Base-by-base conservation (phyloP, 1,140 invertebrate species). In the Drosophila melanica region DNA sequence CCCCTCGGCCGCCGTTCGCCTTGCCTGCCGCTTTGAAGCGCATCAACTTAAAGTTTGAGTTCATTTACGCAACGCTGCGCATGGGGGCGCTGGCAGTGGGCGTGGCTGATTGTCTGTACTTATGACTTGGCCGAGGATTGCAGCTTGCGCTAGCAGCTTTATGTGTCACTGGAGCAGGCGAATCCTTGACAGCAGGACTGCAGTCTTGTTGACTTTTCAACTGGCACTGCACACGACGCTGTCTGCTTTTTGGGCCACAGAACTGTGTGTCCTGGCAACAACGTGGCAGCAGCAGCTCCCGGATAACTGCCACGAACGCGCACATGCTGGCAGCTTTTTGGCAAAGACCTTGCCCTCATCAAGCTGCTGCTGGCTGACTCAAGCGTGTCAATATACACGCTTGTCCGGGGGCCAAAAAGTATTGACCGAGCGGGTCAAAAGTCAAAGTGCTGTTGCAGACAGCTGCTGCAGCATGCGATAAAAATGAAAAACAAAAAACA, bases 31-130 rank as follows among this genome's bases (percentile, higher is more conserved):
- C 69, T 74, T 50, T 47, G 62, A 71, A 77, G 73, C 63, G 53
- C 68, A 85, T 71, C 75, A 71, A 75, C 50, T 54, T 84, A 47
- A 86, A 86, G 76, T 77, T 80, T 72, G 64, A 86, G 81, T 78
- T 78, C 77, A 75, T 86, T 85, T 78, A 81, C 71, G 66, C 75
- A 74, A 65, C 69, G 51, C 64, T 81, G 75, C 75, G 67, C 64
- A 51, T 37, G 9, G 33, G n/a, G 8, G 33, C 33, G 58, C 33
- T 39, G 39, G 27, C 23, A 30, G 7, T 62, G 72, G 64, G 63
- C 18, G 68, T 41, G 54, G 51, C 41, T 23, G 33, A 66, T 80
- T 70, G 69, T 81, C 66, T 75, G 66, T 47, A 9, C 51, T 68
- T 73, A 59, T 51, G 41, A 67, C 33, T 70, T 47, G 50, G 48